Evolutionary conservation across 2,888 invertebrate species (phyloP).

Genomic region (Osedax fenrisi): DNA sequence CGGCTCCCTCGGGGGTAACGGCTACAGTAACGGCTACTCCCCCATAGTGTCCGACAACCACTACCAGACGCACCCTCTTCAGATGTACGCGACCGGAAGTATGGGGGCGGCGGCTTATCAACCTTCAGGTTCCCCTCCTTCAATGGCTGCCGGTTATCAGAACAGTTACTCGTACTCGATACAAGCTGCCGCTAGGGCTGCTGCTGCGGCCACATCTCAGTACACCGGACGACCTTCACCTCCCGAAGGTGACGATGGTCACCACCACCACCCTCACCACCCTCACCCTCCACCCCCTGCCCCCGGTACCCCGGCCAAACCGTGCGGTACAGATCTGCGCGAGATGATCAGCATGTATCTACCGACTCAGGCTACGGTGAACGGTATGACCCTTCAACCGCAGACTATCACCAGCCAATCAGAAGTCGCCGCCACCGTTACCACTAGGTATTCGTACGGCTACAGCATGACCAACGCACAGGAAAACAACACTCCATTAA

Average conservation of each 20-base stretch:
- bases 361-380: slow-evolving; percentile 63
- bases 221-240: not conserved
- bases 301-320: slow-evolving; percentile 41
- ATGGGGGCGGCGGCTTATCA: not conserved
- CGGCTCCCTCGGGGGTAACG: slow-evolving; percentile 56
- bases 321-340: slow-evolving; percentile 55
- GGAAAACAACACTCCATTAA: too few species aligned
- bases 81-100: not conserved
- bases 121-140: not conserved
- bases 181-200: slow-evolving; percentile 55
- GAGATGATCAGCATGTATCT: slow-evolving; percentile 69
- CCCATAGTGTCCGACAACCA: slow-evolving; percentile 59
- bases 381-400: slow-evolving; percentile 55
- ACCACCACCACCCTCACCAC: slow-evolving; percentile 28
- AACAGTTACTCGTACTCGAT: too few species aligned
- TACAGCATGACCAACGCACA: not conserved
- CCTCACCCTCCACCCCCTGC: slow-evolving; percentile 9
- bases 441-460: not conserved
- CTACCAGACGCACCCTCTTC: slow-evolving; percentile 47
- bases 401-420: not conserved
- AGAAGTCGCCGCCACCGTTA: not conserved
- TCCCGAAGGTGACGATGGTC: not conserved
- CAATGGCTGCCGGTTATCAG: too few species aligned
- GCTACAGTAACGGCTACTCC: slow-evolving; percentile 92
- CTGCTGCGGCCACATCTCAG: slow-evolving; percentile 17